Conservation (phyloP, 2,888 invertebrate species). For the Aleiodes testaceus region DNA sequence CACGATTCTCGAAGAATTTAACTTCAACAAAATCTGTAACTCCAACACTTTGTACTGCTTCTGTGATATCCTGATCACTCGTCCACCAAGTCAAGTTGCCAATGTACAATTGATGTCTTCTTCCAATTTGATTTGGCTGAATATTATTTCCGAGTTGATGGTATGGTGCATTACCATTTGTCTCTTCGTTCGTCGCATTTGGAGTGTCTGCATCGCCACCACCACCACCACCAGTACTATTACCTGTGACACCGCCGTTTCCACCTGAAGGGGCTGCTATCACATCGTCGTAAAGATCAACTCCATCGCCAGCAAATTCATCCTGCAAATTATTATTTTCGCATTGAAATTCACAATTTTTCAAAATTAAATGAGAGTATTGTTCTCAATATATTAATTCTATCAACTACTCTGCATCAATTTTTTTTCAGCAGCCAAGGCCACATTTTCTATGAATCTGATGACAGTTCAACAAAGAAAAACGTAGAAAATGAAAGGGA, state of each 20-base stretch:
- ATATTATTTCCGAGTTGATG: constrained; percentile 82
- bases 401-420: not conserved
- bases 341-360: not conserved
- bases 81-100: constrained; percentile 99
- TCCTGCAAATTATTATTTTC: constrained; percentile 75
- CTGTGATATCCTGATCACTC: constrained; percentile 95
- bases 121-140: constrained; percentile 81
- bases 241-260: constrained; percentile 67
- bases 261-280: constrained; percentile 83
- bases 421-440: not conserved
- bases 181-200: constrained; percentile 79
- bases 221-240: constrained; percentile 65
- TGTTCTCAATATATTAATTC: not conserved
- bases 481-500: no score
- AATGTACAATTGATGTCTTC: constrained; percentile 94
- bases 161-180: constrained; percentile 81
- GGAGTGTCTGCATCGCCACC: constrained; percentile 77
- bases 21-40: constrained; percentile 97
- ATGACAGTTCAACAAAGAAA: no score
- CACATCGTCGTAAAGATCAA: constrained; percentile 96
- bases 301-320: constrained; percentile 89
- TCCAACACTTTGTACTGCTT: constrained; percentile 90
- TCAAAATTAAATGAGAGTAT: not conserved
- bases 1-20: constrained; percentile 99
- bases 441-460: no score